A percentile compares a stretch with the other conserved stretches of the same genome.
phyloP scores from a whole-genome alignment of 2,113 vertebrate genomes.

The Aspidoscelis tigris region DNA sequence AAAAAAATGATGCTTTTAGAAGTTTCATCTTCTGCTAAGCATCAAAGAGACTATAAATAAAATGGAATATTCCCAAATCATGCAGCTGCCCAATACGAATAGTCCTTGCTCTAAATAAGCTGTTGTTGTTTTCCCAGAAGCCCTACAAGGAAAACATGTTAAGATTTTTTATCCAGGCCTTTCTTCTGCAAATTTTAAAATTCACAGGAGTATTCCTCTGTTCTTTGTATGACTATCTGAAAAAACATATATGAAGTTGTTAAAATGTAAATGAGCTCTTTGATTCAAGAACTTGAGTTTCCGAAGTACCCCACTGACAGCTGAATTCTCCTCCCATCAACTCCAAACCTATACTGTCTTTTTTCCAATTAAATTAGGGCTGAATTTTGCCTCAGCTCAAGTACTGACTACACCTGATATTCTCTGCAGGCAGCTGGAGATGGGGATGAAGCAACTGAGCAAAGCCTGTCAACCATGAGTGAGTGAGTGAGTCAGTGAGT shows the following conservation, averaged over 20 bases:
- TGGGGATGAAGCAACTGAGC: no score
- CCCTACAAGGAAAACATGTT: neutral
- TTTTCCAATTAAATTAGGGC: neutral
- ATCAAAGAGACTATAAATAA: constrained; percentile 2
- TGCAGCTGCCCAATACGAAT: neutral
- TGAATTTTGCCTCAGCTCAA: no score
- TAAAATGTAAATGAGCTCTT: neutral
- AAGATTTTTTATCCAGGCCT: neutral
- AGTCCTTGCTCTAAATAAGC: neutral
- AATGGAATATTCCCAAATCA: neutral
- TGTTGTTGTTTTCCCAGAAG: neutral
- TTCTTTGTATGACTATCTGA: neutral
- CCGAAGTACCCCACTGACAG: neutral
- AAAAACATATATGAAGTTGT: constrained; percentile 2
- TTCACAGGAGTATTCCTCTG: neutral
- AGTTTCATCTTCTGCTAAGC: neutral
- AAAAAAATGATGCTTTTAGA: neutral
- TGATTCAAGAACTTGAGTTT: neutral
- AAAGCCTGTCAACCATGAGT: no score
- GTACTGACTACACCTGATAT: no score
- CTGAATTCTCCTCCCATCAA: neutral
- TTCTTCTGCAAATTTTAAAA: neutral
- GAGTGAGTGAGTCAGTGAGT: no score
- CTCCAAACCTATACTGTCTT: neutral
- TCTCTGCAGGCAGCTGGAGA: no score